Percentiles rank a stretch among this genome's conserved stretches.
phyloP scores from a whole-genome alignment of 1,140 invertebrate genomes.

The Drosophila mauritiana region DNA sequence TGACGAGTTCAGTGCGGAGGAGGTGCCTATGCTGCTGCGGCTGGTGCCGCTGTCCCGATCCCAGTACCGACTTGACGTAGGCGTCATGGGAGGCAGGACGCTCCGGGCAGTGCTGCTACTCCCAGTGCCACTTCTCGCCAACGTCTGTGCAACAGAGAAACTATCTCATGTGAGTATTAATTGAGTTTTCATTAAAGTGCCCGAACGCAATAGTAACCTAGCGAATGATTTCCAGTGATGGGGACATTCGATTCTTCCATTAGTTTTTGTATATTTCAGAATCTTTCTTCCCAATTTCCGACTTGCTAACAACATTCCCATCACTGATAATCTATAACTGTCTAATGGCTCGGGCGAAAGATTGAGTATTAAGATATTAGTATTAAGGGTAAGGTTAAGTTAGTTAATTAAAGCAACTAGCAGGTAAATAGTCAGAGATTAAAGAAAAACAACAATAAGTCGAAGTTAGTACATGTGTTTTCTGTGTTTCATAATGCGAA shows the following conservation, averaged over 20 bases:
- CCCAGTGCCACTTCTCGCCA: constrained; percentile 62
- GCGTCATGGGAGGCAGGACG: constrained; percentile 75
- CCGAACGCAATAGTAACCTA: not conserved
- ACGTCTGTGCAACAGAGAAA: constrained; percentile 26
- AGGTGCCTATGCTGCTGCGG: constrained; percentile 41
- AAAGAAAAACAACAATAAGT: constrained; percentile 19
- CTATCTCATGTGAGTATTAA: constrained; percentile 9
- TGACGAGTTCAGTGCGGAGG: constrained; percentile 56
- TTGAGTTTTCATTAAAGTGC: not conserved
- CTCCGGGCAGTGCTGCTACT: constrained; percentile 47
- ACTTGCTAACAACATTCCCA: not conserved
- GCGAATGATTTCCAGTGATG: constrained; percentile 4
- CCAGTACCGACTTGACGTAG: constrained; percentile 78
- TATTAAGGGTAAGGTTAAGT: constrained; percentile 17
- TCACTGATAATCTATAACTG: constrained; percentile 2
- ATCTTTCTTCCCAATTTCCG: too few relatives aligned
- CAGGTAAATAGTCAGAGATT: constrained; percentile 56
- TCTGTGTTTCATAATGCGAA: constrained; percentile 19
- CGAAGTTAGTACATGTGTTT: constrained; percentile 17
- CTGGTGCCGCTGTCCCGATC: constrained; percentile 66
- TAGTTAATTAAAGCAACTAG: constrained; percentile 53
- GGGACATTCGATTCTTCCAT: not conserved
- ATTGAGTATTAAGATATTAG: constrained; percentile 28
- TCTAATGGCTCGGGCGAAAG: constrained; percentile 16
- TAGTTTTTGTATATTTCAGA: not conserved